phyloP scores from a whole-genome alignment of 1,140 invertebrate species.

The Saccostrea cuccullata region DNA sequence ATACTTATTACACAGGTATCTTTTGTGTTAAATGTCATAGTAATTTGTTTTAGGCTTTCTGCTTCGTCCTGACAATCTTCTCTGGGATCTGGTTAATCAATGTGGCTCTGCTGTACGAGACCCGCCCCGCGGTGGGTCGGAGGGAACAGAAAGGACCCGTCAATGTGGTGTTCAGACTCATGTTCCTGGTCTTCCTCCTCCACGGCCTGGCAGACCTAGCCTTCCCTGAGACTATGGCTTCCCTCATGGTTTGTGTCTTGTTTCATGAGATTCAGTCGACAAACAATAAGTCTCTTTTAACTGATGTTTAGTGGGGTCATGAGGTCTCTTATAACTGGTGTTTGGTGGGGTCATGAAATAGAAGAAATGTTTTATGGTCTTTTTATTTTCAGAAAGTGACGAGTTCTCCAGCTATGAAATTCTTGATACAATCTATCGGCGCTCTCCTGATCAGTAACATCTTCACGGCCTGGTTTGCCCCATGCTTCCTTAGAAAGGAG shows the following conservation, averaged over 20 bases:
- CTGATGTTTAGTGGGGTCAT: too few relatives aligned
- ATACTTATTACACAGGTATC: too few relatives aligned
- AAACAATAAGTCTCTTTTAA: too few relatives aligned
- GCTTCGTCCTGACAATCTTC: constrained; percentile 46
- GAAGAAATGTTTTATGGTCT: too few relatives aligned
- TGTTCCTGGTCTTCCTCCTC: constrained; percentile 47
- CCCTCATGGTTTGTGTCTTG: not conserved
- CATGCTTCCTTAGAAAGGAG: constrained; percentile 43
- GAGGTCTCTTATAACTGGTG: too few relatives aligned
- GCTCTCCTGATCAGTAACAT: not conserved
- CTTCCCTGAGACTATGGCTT: constrained; percentile 34
- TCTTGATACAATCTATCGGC: not conserved
- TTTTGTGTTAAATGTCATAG: not conserved
- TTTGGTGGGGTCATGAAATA: too few relatives aligned
- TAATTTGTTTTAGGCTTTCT: constrained; percentile 47
- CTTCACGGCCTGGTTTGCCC: constrained; percentile 51
- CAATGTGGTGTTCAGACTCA: constrained; percentile 44
- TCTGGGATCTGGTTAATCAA: constrained; percentile 32
- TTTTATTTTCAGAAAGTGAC: not conserved
- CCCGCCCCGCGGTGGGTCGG: constrained; percentile 42
- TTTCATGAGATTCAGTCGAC: not conserved
- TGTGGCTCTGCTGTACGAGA: constrained; percentile 35
- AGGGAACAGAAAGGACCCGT: constrained; percentile 53
- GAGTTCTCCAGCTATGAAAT: not conserved
- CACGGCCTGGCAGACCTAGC: constrained; percentile 39